Conservation (phyloP, 1,140 invertebrate species). For the Drosophila pseudoananassae region DNA sequence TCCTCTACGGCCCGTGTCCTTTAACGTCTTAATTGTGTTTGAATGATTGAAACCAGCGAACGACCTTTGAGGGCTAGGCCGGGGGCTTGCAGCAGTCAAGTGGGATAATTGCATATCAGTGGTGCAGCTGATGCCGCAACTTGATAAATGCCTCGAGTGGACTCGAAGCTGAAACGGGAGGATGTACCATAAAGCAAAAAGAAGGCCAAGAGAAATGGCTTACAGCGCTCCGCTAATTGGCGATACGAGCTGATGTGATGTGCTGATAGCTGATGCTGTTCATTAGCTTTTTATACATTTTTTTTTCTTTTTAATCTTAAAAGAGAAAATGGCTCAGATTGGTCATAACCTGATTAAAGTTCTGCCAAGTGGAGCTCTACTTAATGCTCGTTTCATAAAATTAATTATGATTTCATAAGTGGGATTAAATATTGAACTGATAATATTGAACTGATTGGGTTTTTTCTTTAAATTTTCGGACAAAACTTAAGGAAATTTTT, state of each 20-base stretch:
- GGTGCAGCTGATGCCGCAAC: constrained; percentile 50
- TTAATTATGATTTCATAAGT: no score
- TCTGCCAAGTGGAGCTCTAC: constrained; percentile 1
- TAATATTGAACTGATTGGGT: no score
- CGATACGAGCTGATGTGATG: constrained; percentile 26
- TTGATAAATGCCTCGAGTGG: constrained; percentile 51
- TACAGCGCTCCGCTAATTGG: constrained; percentile 39
- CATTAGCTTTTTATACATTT: constrained; percentile 22
- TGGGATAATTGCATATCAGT: constrained; percentile 60
- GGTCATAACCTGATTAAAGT: constrained; percentile 29
- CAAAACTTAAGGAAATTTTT: no score
- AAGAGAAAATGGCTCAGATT: constrained; percentile 12
- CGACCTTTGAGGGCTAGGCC: constrained; percentile 25
- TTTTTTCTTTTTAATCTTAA: background rate
- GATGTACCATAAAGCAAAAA: constrained; percentile 1
- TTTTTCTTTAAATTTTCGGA: no score
- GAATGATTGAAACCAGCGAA: constrained; percentile 70
- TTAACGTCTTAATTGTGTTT: constrained; percentile 76
- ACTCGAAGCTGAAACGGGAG: constrained; percentile 28
- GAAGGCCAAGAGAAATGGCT: constrained; percentile 5
- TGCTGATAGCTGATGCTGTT: constrained; percentile 20
- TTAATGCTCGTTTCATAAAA: no score
- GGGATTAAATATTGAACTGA: no score
- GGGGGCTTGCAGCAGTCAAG: constrained; percentile 34
- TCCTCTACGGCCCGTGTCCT: constrained; percentile 41